A percentile compares a stretch with the other conserved stretches of the same genome.
Evolutionary conservation across 2,888 invertebrate species (phyloP).

Genomic region (Dermolepida albohirtum): DNA sequence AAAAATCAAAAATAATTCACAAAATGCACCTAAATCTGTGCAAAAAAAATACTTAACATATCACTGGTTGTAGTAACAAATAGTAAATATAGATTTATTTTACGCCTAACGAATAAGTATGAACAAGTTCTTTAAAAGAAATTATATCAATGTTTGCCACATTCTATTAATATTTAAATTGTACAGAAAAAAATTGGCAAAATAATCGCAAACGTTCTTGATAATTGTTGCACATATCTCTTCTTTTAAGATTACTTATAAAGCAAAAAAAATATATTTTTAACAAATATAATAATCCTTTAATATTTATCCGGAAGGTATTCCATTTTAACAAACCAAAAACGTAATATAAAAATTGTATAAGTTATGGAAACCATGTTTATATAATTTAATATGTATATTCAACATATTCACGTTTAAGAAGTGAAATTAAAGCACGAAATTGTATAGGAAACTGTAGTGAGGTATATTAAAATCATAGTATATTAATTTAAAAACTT

Average conservation of each 20-base stretch:
- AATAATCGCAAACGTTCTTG: constrained; percentile 3
- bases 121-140: background rate
- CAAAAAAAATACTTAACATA: constrained; percentile 64
- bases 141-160: constrained; percentile 1
- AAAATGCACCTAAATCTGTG: constrained; percentile 57
- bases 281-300: constrained; percentile 42
- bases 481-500: too few relatives aligned
- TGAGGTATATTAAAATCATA: too few relatives aligned
- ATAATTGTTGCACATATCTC: constrained; percentile 39
- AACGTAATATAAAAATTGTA: too few relatives aligned
- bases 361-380: too few relatives aligned
- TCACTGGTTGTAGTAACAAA: constrained; percentile 58
- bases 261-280: constrained; percentile 41
- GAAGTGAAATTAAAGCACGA: too few relatives aligned
- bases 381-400: too few relatives aligned
- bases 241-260: constrained; percentile 29
- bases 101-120: constrained; percentile 31
- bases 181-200: constrained; percentile 11
- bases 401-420: too few relatives aligned
- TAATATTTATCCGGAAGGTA: constrained; percentile 1
- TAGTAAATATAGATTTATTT: constrained; percentile 38
- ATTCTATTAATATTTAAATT: constrained; percentile 6
- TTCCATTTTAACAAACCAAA: background rate
- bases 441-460: too few relatives aligned
- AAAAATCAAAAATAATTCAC: constrained; percentile 60